Conservation (phyloP, 2,797 vertebrate genomes). For the Platalea minor region DNA sequence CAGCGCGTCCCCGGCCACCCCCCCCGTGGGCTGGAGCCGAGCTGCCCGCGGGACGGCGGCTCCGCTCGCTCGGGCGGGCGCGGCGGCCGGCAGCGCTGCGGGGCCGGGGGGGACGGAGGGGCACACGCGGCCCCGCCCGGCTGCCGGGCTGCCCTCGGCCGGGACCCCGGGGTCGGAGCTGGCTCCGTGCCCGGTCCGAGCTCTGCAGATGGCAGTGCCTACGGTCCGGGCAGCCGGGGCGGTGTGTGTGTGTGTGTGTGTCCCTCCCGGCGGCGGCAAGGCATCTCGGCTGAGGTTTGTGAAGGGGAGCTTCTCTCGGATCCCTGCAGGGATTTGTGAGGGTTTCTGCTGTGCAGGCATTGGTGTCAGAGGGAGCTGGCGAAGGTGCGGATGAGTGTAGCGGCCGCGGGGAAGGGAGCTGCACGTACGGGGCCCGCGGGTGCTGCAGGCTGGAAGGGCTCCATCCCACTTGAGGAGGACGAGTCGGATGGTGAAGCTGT, state of each 20-base stretch:
- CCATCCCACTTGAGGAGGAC: rapidly evolving
- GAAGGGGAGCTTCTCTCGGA: rapidly evolving
- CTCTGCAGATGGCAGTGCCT: neutral
- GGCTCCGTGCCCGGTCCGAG: neutral
- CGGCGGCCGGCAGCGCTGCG: neutral
- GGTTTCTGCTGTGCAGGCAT: neutral
- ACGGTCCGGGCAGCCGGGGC: rapidly evolving
- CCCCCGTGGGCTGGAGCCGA: rapidly evolving
- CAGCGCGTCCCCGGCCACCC: neutral
- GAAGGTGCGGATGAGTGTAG: rapidly evolving
- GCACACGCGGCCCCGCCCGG: too few species aligned
- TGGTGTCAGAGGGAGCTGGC: neutral
- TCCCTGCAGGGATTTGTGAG: rapidly evolving
- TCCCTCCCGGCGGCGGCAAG: neutral
- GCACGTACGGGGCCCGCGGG: rapidly evolving
- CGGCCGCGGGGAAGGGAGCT: neutral
- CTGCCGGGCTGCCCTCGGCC: neutral
- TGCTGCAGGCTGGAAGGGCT: neutral
- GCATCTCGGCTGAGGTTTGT: rapidly evolving
- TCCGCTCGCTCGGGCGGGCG: neutral
- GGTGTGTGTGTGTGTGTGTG: too few species aligned
- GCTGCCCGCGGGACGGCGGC: neutral
- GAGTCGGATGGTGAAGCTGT: rapidly evolving
- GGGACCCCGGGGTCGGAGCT: neutral
- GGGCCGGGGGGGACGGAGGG: too few species aligned